These are phyloP conservation scores for Nematostella vectensis DNA, from an alignment of 92 coral and sea anemone genomes.

Conservation along the genomic window DNA sequence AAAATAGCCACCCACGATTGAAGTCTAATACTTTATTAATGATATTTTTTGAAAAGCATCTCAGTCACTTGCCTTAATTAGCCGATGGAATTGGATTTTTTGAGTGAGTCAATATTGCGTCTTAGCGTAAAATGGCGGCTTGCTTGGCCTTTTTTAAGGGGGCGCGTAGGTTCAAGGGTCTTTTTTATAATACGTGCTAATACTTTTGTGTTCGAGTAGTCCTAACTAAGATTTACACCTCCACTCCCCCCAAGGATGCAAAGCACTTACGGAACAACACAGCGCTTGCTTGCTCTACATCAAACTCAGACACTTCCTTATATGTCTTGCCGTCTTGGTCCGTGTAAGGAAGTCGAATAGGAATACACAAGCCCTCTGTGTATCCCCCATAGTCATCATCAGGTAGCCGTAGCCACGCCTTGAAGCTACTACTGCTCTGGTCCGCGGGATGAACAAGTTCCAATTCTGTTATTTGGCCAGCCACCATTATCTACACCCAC, in stretches of 20 bases:
- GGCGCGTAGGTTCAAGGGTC: too few species aligned
- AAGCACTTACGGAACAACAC: constrained; percentile 27
- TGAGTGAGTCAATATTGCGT: too few species aligned
- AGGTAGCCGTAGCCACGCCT: constrained; percentile 11
- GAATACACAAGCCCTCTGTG: constrained; percentile 8
- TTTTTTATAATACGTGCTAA: too few species aligned
- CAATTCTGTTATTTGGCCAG: constrained; percentile 10
- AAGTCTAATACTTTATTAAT: too few species aligned
- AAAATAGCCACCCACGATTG: too few species aligned
- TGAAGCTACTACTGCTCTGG: constrained; percentile 4
- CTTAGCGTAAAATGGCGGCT: too few species aligned
- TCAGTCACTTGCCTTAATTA: too few species aligned
- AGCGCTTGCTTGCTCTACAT: not conserved
- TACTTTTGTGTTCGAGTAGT: too few species aligned
- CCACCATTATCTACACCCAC: constrained; percentile 19
- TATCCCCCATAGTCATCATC: not conserved
- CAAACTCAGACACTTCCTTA: constrained; percentile 6
- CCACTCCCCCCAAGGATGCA: not conserved
- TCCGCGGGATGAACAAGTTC: constrained; percentile 15
- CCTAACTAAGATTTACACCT: too few species aligned
- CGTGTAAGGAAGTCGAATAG: constrained; percentile 13
- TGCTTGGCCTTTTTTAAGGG: too few species aligned
- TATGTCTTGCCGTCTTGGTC: not conserved
- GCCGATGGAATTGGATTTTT: too few species aligned
- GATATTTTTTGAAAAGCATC: too few species aligned